Conservation (phyloP, 1,140 invertebrate genomes). For the Hydropsyche tenuis region DNA sequence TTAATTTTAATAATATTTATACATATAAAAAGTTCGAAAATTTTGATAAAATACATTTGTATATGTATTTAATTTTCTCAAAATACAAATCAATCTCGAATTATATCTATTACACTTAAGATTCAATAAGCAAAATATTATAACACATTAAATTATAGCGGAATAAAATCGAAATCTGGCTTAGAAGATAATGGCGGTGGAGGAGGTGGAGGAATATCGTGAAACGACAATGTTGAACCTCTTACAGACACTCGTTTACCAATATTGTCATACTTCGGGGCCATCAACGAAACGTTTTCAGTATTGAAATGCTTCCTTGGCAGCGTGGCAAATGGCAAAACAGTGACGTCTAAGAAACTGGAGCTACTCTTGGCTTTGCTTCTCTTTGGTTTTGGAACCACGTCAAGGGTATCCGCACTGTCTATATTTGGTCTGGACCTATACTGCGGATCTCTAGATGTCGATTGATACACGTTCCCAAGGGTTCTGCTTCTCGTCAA, state of each 20-base stretch:
- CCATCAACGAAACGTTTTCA: neutral
- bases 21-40: too few relatives aligned
- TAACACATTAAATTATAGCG: conserved; percentile 28
- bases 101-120: too few relatives aligned
- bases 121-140: too few relatives aligned
- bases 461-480: conserved; percentile 63
- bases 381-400: conserved; percentile 30
- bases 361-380: conserved; percentile 43
- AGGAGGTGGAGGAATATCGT: conserved; percentile 43
- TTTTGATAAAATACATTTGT: too few relatives aligned
- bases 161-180: conserved; percentile 44
- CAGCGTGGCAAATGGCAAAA: conserved; percentile 45
- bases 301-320: conserved; percentile 39
- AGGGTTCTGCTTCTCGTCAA: conserved; percentile 48
- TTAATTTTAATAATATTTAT: too few relatives aligned
- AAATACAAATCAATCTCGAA: too few relatives aligned
- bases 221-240: conserved; percentile 52
- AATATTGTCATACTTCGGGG: conserved; percentile 49
- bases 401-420: conserved; percentile 57
- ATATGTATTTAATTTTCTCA: too few relatives aligned
- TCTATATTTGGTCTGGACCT: conserved; percentile 48
- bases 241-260: conserved; percentile 55
- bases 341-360: conserved; percentile 29
- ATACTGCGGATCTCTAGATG: conserved; percentile 51
- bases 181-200: conserved; percentile 44